phyloP scores from a whole-genome alignment of 2,888 invertebrate genomes.

The Ashinkailepas kermadecensis region DNA sequence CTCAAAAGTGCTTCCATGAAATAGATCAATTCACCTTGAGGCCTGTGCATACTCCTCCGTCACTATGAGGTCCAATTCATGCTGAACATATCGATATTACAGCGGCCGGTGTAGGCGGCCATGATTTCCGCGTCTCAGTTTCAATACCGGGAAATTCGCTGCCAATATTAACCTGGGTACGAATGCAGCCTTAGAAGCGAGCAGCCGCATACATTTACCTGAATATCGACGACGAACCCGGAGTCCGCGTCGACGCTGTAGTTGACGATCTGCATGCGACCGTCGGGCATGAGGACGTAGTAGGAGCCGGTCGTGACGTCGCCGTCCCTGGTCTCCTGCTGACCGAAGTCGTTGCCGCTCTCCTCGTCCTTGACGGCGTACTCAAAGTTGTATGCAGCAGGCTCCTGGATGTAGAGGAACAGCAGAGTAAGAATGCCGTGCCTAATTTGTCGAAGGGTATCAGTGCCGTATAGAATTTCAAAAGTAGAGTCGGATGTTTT shows the following conservation, averaged over 20 bases:
- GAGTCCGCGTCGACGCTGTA: neutral
- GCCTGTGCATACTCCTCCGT: no score
- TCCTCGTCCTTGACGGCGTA: slow-evolving; percentile 1
- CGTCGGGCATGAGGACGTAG: slow-evolving; percentile 11
- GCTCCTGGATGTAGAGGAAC: neutral
- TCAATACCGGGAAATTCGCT: no score
- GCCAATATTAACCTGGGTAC: no score
- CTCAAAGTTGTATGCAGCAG: neutral
- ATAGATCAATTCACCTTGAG: no score
- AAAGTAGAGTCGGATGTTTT: no score
- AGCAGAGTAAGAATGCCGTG: no score
- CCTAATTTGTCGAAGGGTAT: no score
- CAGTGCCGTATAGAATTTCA: no score
- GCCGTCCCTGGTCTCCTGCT: slow-evolving; percentile 6
- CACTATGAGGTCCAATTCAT: no score
- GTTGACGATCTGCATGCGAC: slow-evolving; percentile 19
- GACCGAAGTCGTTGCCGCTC: slow-evolving; percentile 15
- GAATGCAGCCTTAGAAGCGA: no score
- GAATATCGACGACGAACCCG: slow-evolving; percentile 9
- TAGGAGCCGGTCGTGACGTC: slow-evolving; percentile 4
- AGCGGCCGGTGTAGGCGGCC: neutral
- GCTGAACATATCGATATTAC: neutral
- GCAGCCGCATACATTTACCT: neutral
- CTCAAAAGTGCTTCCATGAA: no score
- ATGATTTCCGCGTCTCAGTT: no score